A percentile compares a stretch with the other conserved stretches of the same genome.
These are phyloP conservation scores for Nephotettix cincticeps DNA, from an alignment of 1,140 invertebrate species.

Conservation along the genomic window DNA sequence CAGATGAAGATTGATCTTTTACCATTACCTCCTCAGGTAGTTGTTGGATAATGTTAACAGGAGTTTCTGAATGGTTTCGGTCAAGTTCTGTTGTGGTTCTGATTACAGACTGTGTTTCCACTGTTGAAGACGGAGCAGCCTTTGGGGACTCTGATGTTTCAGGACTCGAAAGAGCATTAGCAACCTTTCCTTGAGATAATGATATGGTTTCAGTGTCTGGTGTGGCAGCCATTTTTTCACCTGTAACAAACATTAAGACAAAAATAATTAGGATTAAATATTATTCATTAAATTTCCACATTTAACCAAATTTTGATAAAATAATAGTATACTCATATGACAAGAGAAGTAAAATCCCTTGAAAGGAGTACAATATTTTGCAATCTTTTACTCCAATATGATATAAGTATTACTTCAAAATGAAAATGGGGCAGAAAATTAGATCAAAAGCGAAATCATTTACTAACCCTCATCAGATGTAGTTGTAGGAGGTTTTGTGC, in stretches of 20 bases:
- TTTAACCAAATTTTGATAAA: too few relatives aligned
- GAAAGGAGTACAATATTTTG: too few relatives aligned
- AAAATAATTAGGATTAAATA: background rate
- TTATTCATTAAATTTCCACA: background rate
- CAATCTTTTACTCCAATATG: too few relatives aligned
- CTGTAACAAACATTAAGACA: background rate
- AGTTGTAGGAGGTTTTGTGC: background rate
- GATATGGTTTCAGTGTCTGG: background rate
- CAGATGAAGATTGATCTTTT: conserved; percentile 11
- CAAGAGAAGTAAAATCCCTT: too few relatives aligned
- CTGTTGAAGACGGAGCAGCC: background rate
- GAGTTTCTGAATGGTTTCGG: background rate
- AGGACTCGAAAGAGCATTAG: too few relatives aligned
- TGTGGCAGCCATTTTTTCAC: too few relatives aligned
- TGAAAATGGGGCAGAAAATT: background rate
- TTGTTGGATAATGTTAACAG: background rate
- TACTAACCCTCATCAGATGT: background rate
- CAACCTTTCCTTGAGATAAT: too few relatives aligned
- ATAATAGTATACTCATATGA: too few relatives aligned
- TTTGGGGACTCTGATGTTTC: too few relatives aligned
- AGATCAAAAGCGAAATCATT: background rate
- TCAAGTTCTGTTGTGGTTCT: background rate
- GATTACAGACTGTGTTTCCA: conserved; percentile 5
- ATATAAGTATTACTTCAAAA: background rate
- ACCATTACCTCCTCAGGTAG: background rate